Conservation (phyloP, 2,888 invertebrate species). For the Parapristionchus giblindavisi region DNA sequence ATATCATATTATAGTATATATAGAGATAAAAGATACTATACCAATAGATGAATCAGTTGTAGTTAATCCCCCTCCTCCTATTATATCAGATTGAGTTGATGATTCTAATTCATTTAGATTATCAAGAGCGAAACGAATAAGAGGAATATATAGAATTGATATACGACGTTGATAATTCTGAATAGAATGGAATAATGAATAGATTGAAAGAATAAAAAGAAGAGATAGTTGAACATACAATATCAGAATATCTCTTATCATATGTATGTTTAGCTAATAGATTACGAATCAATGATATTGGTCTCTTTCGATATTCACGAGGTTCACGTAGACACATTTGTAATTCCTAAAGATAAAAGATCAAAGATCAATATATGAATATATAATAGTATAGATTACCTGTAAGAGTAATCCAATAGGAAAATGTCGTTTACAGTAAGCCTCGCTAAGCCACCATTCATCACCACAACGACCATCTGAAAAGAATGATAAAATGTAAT, state of each 20-base stretch:
- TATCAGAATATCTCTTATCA: slow-evolving; percentile 86
- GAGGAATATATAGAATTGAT: slow-evolving; percentile 88
- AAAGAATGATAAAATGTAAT: background rate
- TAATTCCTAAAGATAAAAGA: slow-evolving; percentile 81
- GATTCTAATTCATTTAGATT: slow-evolving; percentile 80
- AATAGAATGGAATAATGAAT: no score
- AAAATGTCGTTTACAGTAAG: slow-evolving; percentile 90
- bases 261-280: slow-evolving; percentile 91
- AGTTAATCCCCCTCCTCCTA: background rate
- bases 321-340: slow-evolving; percentile 86
- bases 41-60: slow-evolving; percentile 6
- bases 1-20: background rate
- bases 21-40: background rate
- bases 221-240: slow-evolving; percentile 75
- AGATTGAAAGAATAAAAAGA: no score
- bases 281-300: slow-evolving; percentile 83
- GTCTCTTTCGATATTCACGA: slow-evolving; percentile 82
- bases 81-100: slow-evolving; percentile 28
- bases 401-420: slow-evolving; percentile 81
- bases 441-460: slow-evolving; percentile 77
- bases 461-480: slow-evolving; percentile 66
- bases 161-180: slow-evolving; percentile 75
- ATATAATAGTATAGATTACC: slow-evolving; percentile 29
- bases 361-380: background rate
- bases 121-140: slow-evolving; percentile 87